Base-by-base conservation (phyloP, 2,888 invertebrate species). In the Gryllus longicercus region DNA sequence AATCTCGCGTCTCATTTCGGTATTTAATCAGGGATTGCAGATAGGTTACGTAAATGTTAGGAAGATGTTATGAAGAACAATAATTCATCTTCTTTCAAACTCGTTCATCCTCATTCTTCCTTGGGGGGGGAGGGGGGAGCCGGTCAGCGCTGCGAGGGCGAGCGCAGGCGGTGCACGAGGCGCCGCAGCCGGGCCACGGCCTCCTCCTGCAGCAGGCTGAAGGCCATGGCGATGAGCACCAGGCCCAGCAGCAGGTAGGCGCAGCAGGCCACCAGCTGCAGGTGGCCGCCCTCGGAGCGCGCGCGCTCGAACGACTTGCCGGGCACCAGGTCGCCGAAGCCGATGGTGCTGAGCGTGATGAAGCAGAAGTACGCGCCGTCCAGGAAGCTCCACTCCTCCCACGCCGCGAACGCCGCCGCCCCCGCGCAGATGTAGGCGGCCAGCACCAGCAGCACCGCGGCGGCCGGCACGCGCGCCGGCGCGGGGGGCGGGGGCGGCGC, bases 281-380 rank as follows among this genome's bases (percentile, higher is more conserved):
- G 87, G 84, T 93, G 92, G 84, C 91, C 91, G 84, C 87, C 88
- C 18, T 83, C 84, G 23, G 84, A 82, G 82, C 83, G 81, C 80
- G 83, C 81, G 74, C 83, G 83, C 81, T 90, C 91, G 77, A 84
- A 83, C 21, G 83, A 83, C 81, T 90, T 89, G 81, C 90, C 91
- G 0, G 94, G 94, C 80, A 93, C 90, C 83, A 93, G 91, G 85
- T 94, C 94, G 8, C 94, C 94, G 83, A 95, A 93, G 74, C 95
- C 95, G 82, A 95, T 95, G 4, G 95, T 95, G 0, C 94, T 93
- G 83, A 95, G 88, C 3, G 95, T 94, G 83, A 95, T 93, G 87
- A 95, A 95, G 86, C 95, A 95, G 87, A 95, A 95, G 87, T 95
- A 95, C 5, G 93, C 92, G 11, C 94, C 94, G 85, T 95, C 95